phyloP scores from a whole-genome alignment of 2,113 vertebrate species.

The Fregetta grallaria region DNA sequence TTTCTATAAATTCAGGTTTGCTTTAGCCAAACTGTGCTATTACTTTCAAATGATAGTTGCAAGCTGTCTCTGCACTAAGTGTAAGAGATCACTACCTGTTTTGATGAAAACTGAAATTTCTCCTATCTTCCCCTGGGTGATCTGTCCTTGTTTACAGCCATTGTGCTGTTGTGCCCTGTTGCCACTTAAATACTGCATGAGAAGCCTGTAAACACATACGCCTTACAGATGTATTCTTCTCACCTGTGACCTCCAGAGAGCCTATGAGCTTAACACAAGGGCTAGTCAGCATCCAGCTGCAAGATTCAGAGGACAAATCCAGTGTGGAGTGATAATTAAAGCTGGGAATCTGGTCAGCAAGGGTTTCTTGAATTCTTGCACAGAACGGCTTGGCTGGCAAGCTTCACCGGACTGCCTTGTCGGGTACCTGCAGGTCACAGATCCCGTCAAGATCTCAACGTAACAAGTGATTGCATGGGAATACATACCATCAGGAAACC shows the following conservation, averaged over 20 bases:
- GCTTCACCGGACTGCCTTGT: background rate
- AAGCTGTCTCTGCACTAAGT: background rate
- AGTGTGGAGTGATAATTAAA: background rate
- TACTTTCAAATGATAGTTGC: background rate
- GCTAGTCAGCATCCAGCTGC: background rate
- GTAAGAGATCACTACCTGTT: background rate
- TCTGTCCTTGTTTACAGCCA: background rate
- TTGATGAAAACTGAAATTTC: background rate
- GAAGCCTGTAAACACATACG: background rate
- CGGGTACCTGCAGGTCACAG: background rate
- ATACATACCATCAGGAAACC: background rate
- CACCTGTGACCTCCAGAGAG: background rate
- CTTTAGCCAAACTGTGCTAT: background rate
- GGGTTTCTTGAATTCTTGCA: background rate
- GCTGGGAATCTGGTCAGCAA: background rate
- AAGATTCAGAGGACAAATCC: background rate
- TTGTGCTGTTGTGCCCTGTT: background rate
- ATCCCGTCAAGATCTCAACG: rapidly evolving
- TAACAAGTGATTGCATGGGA: background rate
- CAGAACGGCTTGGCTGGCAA: background rate
- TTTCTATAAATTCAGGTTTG: background rate
- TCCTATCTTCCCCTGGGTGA: background rate
- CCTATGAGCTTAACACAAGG: background rate
- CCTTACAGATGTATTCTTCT: background rate
- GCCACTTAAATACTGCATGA: background rate